Base-by-base conservation (phyloP, 2,888 invertebrate species). In the Leucophenga maculata region DNA sequence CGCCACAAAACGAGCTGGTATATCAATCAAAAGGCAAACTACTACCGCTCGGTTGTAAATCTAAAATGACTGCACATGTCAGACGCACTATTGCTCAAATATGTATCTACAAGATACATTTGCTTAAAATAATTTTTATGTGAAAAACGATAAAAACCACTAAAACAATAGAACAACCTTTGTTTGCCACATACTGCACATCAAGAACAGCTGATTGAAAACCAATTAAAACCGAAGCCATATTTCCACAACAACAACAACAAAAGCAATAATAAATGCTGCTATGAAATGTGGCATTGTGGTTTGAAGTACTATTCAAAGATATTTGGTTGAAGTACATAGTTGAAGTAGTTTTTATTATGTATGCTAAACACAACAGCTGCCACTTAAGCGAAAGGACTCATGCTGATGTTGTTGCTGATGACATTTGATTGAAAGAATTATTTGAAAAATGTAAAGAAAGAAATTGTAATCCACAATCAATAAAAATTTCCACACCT, bases 401-500 rank as follows among this genome's bases (percentile, higher is more conserved):
- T 39, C 39, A 39, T 39, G 39, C 3, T 39, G 39, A 39, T 39
- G 39, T 1, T 39, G 39, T 6, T 39, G 39, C 1, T 11, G 39
- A 1, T 39, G 50, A 16, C 8, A 16, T 18, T n/a, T 50, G 50
- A 18, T 18, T 50, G 50, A 50, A 50, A 50, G 50, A 50, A 50
- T 50, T 50, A 50, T 50, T 3, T 18, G 50, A 50, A 50, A 39
- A 39, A 39, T 6, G 39, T 39, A 9, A 39, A 39, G 8, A 39
- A 9, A 6, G 8, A 6, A 39, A 39, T 3, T 39, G 50, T 50
- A 50, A 4, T 4, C 2, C 50, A 18, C 50, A 80, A 84, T 83
- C 84, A 82, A 83, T 83, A 83, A 83, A 83, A 84, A 83, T 84
- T 84, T 83, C 84, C 82, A 78, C 84, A 84, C 83, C 83, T 83